Percentiles rank a stretch among this genome's conserved stretches.
These are phyloP conservation scores for Stegodyphus mimosarum DNA, from an alignment of 1,140 invertebrate genomes.

Conservation along the genomic window DNA sequence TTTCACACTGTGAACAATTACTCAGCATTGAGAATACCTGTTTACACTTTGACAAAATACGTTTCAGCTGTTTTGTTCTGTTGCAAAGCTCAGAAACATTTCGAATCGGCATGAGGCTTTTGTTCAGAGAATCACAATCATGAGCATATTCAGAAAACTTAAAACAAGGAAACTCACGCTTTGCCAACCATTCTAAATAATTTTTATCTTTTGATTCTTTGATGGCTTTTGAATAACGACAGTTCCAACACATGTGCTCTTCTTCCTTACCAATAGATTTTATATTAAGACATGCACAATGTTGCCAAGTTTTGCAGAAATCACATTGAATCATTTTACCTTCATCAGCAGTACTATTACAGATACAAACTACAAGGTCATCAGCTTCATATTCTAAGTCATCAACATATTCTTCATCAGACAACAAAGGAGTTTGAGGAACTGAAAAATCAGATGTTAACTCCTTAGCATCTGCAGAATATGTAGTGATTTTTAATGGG, in stretches of 20 bases:
- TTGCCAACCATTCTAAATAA: conserved; percentile 35
- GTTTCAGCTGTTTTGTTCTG: neutral
- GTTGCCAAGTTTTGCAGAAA: conserved; percentile 54
- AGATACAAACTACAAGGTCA: conserved; percentile 38
- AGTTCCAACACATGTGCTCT: conserved; percentile 53
- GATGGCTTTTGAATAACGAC: conserved; percentile 25
- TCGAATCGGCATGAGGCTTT: neutral
- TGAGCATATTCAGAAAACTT: conserved; percentile 23
- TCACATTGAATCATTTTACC: conserved; percentile 54
- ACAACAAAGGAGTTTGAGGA: neutral
- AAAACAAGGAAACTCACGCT: conserved; percentile 34
- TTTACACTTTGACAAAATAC: conserved; percentile 11
- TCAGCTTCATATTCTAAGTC: conserved; percentile 1
- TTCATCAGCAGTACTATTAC: conserved; percentile 44
- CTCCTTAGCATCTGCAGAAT: no score
- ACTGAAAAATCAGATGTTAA: no score
- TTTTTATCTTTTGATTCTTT: conserved; percentile 23
- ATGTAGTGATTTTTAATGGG: no score
- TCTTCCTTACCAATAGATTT: conserved; percentile 31
- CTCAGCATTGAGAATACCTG: neutral
- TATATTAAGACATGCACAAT: conserved; percentile 35
- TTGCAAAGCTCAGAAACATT: conserved; percentile 22
- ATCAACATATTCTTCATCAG: conserved; percentile 10
- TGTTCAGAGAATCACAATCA: neutral
- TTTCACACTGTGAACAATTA: neutral